phyloP scores from a whole-genome alignment of 1,140 invertebrate genomes.

The Melipona quadrifasciata region DNA sequence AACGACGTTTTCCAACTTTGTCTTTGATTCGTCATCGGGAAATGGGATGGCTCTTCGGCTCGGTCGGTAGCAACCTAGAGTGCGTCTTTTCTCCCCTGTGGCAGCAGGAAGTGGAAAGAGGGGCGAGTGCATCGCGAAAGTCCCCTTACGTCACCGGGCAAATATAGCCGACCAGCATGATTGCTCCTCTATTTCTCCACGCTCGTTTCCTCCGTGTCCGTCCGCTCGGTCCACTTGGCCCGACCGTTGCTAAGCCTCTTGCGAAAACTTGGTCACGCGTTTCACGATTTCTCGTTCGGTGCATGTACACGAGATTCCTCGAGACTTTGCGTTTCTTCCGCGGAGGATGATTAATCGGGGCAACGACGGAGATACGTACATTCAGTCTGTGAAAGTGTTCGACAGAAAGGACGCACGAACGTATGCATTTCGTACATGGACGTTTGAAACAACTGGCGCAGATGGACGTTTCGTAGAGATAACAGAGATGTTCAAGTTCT shows the following conservation, averaged over 20 bases:
- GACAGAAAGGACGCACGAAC: neutral
- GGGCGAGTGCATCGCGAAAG: constrained; percentile 9
- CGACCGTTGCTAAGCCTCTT: neutral
- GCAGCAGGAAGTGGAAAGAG: constrained; percentile 22
- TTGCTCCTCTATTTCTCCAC: constrained; percentile 29
- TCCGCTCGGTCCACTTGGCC: neutral
- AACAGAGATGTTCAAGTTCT: too few relatives aligned
- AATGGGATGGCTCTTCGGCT: neutral
- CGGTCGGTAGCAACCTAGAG: neutral
- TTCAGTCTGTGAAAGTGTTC: neutral
- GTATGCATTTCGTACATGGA: too few relatives aligned
- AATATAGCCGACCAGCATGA: constrained; percentile 19
- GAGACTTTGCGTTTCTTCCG: neutral
- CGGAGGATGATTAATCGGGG: neutral
- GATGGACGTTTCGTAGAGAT: too few relatives aligned
- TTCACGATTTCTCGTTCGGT: neutral
- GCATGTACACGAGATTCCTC: neutral
- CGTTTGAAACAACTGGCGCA: too few relatives aligned
- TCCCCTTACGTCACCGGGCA: constrained; percentile 32
- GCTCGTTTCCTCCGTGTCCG: constrained; percentile 3
- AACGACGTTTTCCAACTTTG: neutral
- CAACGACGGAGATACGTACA: neutral
- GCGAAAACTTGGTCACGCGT: neutral
- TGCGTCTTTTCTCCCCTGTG: neutral
- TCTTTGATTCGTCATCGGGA: neutral